A percentile compares a stretch with the other conserved stretches of the same genome.
Evolutionary conservation across 2,797 vertebrate genomes (phyloP).

Genomic region (Siniperca obscura): DNA sequence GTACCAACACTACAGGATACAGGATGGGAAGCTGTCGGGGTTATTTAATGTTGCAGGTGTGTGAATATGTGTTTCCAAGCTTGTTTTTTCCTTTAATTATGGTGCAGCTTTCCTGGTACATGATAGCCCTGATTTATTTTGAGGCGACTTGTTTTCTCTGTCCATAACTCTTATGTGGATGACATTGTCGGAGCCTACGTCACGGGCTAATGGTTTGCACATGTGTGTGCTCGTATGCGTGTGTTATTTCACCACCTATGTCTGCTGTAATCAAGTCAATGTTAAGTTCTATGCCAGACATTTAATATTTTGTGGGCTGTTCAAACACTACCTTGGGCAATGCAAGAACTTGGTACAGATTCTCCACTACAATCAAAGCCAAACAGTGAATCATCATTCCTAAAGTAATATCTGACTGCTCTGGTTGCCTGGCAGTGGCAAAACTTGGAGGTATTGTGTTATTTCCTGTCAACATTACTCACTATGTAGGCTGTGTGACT

Average conservation of each 20-base stretch:
- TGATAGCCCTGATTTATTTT: conserved; percentile 41
- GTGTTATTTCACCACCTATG: conserved; percentile 26
- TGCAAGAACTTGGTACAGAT: neutral
- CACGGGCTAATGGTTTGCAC: conserved; percentile 22
- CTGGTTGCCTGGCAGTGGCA: conserved; percentile 10
- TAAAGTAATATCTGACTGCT: conserved; percentile 10
- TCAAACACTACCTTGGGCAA: neutral
- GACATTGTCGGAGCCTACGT: conserved; percentile 4
- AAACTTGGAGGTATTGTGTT: conserved; percentile 7
- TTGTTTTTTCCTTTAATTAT: conserved; percentile 63
- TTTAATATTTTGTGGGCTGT: neutral
- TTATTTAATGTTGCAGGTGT: conserved; percentile 69
- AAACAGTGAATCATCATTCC: conserved; percentile 54
- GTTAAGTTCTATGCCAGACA: neutral
- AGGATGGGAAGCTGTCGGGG: conserved; percentile 54
- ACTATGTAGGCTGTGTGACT: neutral
- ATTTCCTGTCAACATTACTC: conserved; percentile 18
- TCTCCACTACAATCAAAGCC: conserved; percentile 18
- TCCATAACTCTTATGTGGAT: neutral
- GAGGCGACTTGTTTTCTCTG: conserved; percentile 19
- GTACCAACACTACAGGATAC: conserved; percentile 58
- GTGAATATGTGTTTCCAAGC: conserved; percentile 38
- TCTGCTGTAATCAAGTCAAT: conserved; percentile 18
- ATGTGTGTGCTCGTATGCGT: conserved; percentile 12
- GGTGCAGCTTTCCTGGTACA: conserved; percentile 22